phyloP scores from a whole-genome alignment of 2,113 vertebrate genomes.

The Baryphthengus martii region DNA sequence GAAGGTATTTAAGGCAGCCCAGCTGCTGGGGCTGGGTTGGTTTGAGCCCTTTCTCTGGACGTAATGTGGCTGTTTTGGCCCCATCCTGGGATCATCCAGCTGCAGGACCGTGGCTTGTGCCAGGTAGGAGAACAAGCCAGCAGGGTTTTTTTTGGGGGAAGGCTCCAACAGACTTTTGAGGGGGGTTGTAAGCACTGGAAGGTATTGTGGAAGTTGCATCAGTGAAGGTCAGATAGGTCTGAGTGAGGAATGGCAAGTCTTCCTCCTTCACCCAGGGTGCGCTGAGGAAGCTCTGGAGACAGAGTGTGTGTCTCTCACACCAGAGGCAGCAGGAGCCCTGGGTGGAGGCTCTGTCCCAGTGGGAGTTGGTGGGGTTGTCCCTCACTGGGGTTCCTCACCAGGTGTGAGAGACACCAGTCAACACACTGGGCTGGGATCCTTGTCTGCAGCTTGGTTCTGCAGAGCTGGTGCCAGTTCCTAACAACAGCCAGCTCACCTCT shows the following conservation, averaged over 20 bases:
- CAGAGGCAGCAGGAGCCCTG: background rate
- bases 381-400: too few relatives aligned
- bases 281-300: background rate
- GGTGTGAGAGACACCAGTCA: too few relatives aligned
- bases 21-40: rapidly evolving
- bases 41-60: too few relatives aligned
- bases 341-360: background rate
- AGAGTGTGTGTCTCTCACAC: too few relatives aligned
- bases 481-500: too few relatives aligned
- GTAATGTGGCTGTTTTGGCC: too few relatives aligned
- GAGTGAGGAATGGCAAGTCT: background rate
- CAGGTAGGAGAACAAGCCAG: background rate
- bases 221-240: background rate
- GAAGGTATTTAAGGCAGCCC: background rate
- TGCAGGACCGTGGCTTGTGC: background rate
- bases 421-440: too few relatives aligned
- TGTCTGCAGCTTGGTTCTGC: too few relatives aligned
- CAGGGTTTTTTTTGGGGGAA: background rate
- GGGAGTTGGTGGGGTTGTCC: background rate
- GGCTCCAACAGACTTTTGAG: background rate
- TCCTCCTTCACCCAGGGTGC: background rate
- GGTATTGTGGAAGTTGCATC: background rate
- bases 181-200: background rate
- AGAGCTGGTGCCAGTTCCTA: too few relatives aligned
- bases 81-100: rapidly evolving